Conservation (phyloP, 2,888 invertebrate genomes). For the Allolobophora icterica region DNA sequence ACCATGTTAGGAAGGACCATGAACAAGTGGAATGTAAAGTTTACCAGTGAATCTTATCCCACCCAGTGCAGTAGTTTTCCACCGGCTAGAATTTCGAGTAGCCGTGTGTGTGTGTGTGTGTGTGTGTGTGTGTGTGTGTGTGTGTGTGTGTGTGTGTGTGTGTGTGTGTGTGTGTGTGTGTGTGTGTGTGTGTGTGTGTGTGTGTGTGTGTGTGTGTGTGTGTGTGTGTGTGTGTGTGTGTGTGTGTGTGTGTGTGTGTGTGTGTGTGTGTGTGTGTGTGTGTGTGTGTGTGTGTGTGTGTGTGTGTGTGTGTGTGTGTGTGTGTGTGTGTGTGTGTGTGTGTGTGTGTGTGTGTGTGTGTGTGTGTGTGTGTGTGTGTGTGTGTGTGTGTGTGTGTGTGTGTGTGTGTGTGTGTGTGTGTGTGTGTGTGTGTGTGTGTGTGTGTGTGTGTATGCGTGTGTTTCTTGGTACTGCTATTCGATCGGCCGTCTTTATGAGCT, state of each 20-base stretch:
- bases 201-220: neutral
- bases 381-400: neutral
- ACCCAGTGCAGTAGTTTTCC: neutral
- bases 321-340: neutral
- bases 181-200: neutral
- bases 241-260: neutral
- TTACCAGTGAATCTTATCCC: neutral
- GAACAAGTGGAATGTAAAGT: neutral
- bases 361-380: neutral
- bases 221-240: neutral
- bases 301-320: neutral
- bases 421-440: neutral
- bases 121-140: too few species aligned
- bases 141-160: neutral
- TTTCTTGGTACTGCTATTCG: neutral
- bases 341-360: neutral
- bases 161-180: neutral
- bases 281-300: neutral
- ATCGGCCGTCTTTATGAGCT: slow-evolving; percentile 2
- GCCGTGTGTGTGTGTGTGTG: neutral
- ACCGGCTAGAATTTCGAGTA: neutral
- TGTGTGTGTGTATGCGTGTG: neutral
- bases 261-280: neutral
- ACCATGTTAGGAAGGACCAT: neutral
- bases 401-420: neutral